These are phyloP conservation scores for Mionectes olivaceus DNA, from an alignment of 2,797 vertebrate genomes.

Conservation along the genomic window DNA sequence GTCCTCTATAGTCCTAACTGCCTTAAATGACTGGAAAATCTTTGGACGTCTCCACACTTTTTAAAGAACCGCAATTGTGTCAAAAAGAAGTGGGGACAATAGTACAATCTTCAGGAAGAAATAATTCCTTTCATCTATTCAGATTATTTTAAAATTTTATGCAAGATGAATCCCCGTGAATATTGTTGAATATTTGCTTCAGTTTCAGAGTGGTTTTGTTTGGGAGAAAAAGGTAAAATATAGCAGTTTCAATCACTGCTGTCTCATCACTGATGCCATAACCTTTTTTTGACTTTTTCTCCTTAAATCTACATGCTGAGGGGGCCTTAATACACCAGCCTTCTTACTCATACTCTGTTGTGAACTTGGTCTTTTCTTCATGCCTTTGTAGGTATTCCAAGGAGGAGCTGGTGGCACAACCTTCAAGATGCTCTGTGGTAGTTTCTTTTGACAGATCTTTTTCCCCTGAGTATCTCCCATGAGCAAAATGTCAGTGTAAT, in stretches of 20 bases:
- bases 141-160: background rate
- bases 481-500: constrained; percentile 59
- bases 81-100: background rate
- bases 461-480: constrained; percentile 37
- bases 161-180: background rate
- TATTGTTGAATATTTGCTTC: background rate
- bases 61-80: background rate
- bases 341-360: background rate
- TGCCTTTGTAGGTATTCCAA: background rate
- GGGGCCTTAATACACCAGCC: background rate
- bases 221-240: background rate
- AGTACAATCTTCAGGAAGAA: background rate
- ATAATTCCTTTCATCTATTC: background rate
- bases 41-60: background rate
- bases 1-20: background rate
- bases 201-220: background rate
- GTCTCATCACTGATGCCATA: background rate
- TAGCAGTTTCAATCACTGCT: background rate
- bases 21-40: background rate
- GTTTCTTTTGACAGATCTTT: constrained; percentile 57
- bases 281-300: background rate
- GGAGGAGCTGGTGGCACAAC: background rate
- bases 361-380: background rate
- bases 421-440: background rate
- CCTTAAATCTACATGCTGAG: background rate